These are phyloP conservation scores for Ranitomeya imitator DNA, from an alignment of 2,113 vertebrate genomes.

Conservation along the genomic window DNA sequence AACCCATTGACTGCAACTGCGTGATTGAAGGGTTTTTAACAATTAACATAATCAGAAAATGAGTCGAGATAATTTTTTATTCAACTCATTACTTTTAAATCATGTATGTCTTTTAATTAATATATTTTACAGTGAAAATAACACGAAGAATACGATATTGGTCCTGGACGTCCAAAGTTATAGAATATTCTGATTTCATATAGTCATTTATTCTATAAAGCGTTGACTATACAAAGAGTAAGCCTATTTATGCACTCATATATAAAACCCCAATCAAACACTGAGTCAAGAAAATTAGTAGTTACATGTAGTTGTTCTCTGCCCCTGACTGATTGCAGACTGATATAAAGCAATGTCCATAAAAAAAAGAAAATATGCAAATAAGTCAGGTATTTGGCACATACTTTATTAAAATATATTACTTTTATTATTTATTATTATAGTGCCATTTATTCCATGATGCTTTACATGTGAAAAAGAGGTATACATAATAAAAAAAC, in stretches of 20 bases:
- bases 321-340: not conserved
- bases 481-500: too few relatives aligned
- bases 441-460: too few relatives aligned
- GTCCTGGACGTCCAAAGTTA: conserved; percentile 65
- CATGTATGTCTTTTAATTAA: conserved; percentile 88
- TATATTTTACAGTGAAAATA: conserved; percentile 77
- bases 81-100: conserved; percentile 98
- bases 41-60: conserved; percentile 99
- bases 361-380: conserved; percentile 17
- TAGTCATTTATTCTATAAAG: conserved; percentile 14
- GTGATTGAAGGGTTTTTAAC: conserved; percentile 98
- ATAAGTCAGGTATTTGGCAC: not conserved
- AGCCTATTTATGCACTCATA: not conserved
- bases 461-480: too few relatives aligned
- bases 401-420: not conserved
- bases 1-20: conserved; percentile 98
- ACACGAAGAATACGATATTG: conserved; percentile 66
- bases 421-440: too few relatives aligned
- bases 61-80: conserved; percentile 98
- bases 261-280: conserved; percentile 60
- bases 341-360: conserved; percentile 2
- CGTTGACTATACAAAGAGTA: not conserved
- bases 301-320: conserved; percentile 16
- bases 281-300: conserved; percentile 30
- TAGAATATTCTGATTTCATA: conserved; percentile 47